Percentiles rank a stretch among this genome's conserved stretches.
phyloP scores from a whole-genome alignment of 2,797 vertebrate species.

The Ptychobarbus kaznakovi region DNA sequence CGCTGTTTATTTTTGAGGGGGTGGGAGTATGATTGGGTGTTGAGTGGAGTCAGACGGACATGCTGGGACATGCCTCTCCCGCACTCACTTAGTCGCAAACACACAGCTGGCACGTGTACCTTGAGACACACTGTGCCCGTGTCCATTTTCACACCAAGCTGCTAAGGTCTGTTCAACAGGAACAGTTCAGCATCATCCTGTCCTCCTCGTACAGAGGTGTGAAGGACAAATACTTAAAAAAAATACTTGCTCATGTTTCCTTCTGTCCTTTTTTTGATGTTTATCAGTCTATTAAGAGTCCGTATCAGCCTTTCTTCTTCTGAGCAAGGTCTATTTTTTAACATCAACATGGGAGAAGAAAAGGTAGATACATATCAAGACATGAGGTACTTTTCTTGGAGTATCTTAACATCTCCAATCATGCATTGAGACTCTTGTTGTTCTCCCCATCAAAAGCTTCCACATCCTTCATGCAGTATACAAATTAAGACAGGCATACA shows the following conservation, averaged over 20 bases:
- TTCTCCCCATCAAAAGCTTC: constrained; percentile 51
- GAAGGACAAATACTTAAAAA: constrained; percentile 24
- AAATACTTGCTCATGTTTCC: constrained; percentile 5
- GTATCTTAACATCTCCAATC: constrained; percentile 15
- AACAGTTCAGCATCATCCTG: constrained; percentile 65
- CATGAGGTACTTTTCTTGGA: constrained; percentile 31
- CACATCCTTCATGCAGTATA: constrained; percentile 71
- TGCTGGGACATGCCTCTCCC: constrained; percentile 55
- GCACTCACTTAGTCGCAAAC: constrained; percentile 44
- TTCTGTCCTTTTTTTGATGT: constrained; percentile 8
- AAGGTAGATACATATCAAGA: constrained; percentile 12
- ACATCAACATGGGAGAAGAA: neutral
- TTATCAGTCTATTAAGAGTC: constrained; percentile 7
- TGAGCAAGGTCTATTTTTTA: constrained; percentile 15
- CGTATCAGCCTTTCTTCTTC: neutral
- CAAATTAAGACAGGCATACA: constrained; percentile 59
- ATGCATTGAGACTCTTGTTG: constrained; percentile 40
- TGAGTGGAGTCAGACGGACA: constrained; percentile 54
- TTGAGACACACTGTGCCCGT: constrained; percentile 70
- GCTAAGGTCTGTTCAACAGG: constrained; percentile 70
- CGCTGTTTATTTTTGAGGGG: constrained; percentile 22
- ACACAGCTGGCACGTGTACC: constrained; percentile 51
- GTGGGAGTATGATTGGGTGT: constrained; percentile 23
- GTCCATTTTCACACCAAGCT: constrained; percentile 75
- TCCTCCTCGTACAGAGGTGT: constrained; percentile 52